Evolutionary conservation across 2,113 vertebrate genomes (phyloP).

Genomic region (Vireo altiloquus): DNA sequence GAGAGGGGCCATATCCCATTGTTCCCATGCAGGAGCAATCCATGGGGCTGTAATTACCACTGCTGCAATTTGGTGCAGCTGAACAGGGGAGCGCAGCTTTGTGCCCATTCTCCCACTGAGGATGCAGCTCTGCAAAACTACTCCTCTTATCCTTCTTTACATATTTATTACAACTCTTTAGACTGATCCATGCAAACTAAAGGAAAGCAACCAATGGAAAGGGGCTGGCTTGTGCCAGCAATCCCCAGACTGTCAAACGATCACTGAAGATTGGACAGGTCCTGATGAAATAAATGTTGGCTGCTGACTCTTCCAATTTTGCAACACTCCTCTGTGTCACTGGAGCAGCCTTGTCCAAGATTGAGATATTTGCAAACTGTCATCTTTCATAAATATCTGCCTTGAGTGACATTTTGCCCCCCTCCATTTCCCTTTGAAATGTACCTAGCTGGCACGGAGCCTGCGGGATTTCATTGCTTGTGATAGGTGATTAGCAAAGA

Average conservation of each 20-base stretch:
- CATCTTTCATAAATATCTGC: slow-evolving; percentile 96
- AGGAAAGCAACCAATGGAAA: slow-evolving; percentile 63
- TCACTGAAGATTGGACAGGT: slow-evolving; percentile 82
- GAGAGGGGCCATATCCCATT: neutral
- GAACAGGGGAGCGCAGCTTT: slow-evolving; percentile 3
- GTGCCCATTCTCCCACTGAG: neutral
- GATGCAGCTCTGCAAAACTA: slow-evolving; percentile 33
- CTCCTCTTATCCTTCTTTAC: slow-evolving; percentile 65
- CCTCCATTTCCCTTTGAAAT: slow-evolving; percentile 70
- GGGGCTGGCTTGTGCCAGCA: slow-evolving; percentile 61
- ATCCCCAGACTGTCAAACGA: slow-evolving; percentile 81
- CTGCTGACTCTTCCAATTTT: slow-evolving; percentile 96
- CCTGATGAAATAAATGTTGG: slow-evolving; percentile 92
- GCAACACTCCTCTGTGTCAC: slow-evolving; percentile 85
- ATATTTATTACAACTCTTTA: slow-evolving; percentile 77
- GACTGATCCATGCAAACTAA: slow-evolving; percentile 73
- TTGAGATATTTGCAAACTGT: slow-evolving; percentile 99
- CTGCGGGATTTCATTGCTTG: slow-evolving; percentile 75
- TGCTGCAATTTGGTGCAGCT: slow-evolving; percentile 32
- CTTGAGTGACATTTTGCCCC: slow-evolving; percentile 78
- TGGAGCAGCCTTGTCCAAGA: slow-evolving; percentile 85
- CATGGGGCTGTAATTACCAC: slow-evolving; percentile 61
- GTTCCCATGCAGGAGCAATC: slow-evolving; percentile 5
- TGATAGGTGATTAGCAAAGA: slow-evolving; percentile 78
- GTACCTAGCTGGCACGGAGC: slow-evolving; percentile 71